phyloP scores from a whole-genome alignment of 2,888 invertebrate genomes.

The Galerucella pusilla region DNA sequence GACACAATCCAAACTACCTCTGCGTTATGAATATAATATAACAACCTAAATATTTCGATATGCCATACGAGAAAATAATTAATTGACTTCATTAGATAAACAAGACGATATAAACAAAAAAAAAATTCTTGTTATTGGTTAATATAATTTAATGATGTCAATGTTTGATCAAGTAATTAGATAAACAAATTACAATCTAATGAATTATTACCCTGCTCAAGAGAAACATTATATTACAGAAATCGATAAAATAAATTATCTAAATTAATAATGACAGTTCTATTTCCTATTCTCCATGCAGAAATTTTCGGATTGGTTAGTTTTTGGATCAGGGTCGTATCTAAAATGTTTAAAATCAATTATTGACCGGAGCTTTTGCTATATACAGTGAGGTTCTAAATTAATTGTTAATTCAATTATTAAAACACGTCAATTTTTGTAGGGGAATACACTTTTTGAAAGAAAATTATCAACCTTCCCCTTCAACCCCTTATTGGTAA shows the following conservation, averaged over 20 bases:
- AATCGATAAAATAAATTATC: conserved; percentile 45
- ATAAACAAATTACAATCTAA: conserved; percentile 45
- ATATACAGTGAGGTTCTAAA: too few relatives aligned
- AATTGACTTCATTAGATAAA: conserved; percentile 34
- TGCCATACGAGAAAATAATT: conserved; percentile 20
- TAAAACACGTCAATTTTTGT: too few relatives aligned
- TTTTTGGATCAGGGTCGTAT: not conserved
- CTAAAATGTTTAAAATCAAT: not conserved
- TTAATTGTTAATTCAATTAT: too few relatives aligned
- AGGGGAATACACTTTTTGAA: too few relatives aligned
- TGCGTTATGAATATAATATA: not conserved
- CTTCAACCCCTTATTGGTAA: too few relatives aligned
- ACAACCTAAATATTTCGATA: conserved; percentile 12
- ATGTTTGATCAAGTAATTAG: conserved; percentile 43
- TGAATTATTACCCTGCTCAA: conserved; percentile 40
- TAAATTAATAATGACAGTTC: conserved; percentile 44
- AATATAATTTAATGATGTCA: conserved; percentile 40
- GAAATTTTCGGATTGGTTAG: conserved; percentile 30
- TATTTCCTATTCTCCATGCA: conserved; percentile 38
- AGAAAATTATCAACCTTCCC: too few relatives aligned
- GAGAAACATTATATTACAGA: conserved; percentile 34
- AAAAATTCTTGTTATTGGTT: conserved; percentile 37
- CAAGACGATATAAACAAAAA: conserved; percentile 19
- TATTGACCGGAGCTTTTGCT: too few relatives aligned
- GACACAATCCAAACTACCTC: not conserved